Conservation (phyloP, 2,888 invertebrate species). For the Drosophila nr. perissopoda region DNA sequence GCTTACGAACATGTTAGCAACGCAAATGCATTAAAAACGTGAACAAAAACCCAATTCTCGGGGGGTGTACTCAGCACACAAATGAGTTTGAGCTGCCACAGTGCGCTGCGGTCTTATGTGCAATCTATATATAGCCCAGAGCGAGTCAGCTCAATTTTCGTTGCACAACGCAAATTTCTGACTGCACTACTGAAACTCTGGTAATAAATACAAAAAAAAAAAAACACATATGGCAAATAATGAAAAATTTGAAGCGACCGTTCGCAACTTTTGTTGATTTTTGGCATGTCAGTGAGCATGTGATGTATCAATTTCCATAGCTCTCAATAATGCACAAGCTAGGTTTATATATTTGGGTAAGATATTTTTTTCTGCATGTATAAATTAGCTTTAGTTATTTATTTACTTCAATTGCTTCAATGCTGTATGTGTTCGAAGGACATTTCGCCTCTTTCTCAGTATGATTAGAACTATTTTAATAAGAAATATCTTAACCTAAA, state of each 20-base stretch:
- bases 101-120: constrained; percentile 34
- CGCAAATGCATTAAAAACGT: constrained; percentile 34
- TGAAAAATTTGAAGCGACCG: constrained; percentile 29
- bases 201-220: constrained; percentile 11
- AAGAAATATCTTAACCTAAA: neutral
- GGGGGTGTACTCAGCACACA: constrained; percentile 27
- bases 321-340: neutral
- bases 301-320: constrained; percentile 55
- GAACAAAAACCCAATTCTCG: constrained; percentile 22
- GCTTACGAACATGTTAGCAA: constrained; percentile 9
- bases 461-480: no score
- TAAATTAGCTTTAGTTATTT: neutral
- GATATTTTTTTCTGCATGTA: neutral
- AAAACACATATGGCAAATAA: constrained; percentile 34
- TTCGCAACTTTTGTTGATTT: constrained; percentile 72
- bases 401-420: neutral
- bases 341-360: neutral
- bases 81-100: constrained; percentile 35
- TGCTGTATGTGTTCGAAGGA: neutral
- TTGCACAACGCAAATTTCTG: constrained; percentile 71
- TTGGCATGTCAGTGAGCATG: constrained; percentile 41
- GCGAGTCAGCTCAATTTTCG: constrained; percentile 27
- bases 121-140: constrained; percentile 51
- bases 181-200: constrained; percentile 25
- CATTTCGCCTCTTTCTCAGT: neutral